Conservation (phyloP, 2,888 invertebrate species). For the Coleophora deauratella region DNA sequence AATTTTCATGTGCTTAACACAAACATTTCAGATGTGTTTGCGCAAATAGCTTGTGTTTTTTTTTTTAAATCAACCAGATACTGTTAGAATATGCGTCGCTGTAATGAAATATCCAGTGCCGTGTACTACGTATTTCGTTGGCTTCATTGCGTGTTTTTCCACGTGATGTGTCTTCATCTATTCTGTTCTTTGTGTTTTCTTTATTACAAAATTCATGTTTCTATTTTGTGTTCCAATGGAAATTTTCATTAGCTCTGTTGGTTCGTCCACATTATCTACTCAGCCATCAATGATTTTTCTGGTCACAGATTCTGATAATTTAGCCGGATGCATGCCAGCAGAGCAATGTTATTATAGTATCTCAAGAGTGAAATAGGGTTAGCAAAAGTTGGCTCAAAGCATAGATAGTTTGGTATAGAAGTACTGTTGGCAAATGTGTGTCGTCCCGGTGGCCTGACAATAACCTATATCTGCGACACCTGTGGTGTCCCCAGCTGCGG, state of each 20-base stretch:
- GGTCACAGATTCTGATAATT: too few species aligned
- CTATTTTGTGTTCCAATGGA: neutral
- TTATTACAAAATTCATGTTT: neutral
- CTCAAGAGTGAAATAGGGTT: too few species aligned
- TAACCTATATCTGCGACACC: slow-evolving; percentile 21
- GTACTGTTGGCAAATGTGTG: slow-evolving; percentile 2
- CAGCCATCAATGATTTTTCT: too few species aligned
- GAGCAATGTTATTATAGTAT: too few species aligned
- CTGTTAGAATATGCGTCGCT: slow-evolving; percentile 9
- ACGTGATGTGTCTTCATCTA: slow-evolving; percentile 1
- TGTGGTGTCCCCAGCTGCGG: slow-evolving; percentile 1
- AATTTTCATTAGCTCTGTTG: neutral
- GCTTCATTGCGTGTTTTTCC: slow-evolving; percentile 5
- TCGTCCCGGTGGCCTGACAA: slow-evolving; percentile 26
- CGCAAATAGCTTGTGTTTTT: slow-evolving; percentile 2
- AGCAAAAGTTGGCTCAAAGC: too few species aligned
- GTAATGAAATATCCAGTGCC: slow-evolving; percentile 17
- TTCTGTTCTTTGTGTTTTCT: neutral
- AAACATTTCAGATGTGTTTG: slow-evolving; percentile 4
- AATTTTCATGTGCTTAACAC: too few species aligned
- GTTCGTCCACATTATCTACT: too few species aligned
- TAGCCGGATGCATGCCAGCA: too few species aligned
- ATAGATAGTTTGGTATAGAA: slow-evolving; percentile 7
- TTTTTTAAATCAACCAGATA: slow-evolving; percentile 5
- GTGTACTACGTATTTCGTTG: slow-evolving; percentile 4